These are phyloP conservation scores for Achroia grisella DNA, from an alignment of 1,140 invertebrate genomes.

Conservation along the genomic window DNA sequence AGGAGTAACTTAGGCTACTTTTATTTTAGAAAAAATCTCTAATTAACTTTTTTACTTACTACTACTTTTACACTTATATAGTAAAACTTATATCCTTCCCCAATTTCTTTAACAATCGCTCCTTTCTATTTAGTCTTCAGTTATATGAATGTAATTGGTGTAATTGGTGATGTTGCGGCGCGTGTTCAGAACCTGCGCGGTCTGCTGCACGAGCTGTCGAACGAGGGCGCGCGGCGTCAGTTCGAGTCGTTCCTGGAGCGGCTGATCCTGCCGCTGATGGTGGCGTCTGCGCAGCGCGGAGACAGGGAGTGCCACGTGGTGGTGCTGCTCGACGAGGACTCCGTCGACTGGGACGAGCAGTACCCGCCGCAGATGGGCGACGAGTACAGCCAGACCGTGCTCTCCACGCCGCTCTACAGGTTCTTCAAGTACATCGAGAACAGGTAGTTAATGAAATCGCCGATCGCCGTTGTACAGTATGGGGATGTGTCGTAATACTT, in stretches of 20 bases:
- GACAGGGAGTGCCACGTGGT: slow-evolving; percentile 95
- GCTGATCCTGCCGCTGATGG: slow-evolving; percentile 96
- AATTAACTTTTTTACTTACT: too few relatives aligned
- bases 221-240: slow-evolving; percentile 97
- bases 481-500: too few relatives aligned
- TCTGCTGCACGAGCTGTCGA: slow-evolving; percentile 97
- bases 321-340: slow-evolving; percentile 96
- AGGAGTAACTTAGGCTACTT: too few relatives aligned
- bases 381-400: slow-evolving; percentile 98
- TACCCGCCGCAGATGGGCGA: slow-evolving; percentile 99
- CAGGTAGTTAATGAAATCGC: too few relatives aligned
- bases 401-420: slow-evolving; percentile 86
- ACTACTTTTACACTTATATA: too few relatives aligned
- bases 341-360: slow-evolving; percentile 99
- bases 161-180: not conserved
- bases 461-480: too few relatives aligned
- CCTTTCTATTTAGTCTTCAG: too few relatives aligned
- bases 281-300: slow-evolving; percentile 90
- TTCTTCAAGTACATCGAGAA: slow-evolving; percentile 99
- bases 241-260: slow-evolving; percentile 98
- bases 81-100: too few relatives aligned
- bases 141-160: too few relatives aligned
- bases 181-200: slow-evolving; percentile 80
- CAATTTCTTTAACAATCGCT: too few relatives aligned
- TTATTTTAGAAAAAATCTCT: too few relatives aligned